Evolutionary conservation across 2,888 invertebrate species (phyloP).

Genomic region (Oxystoma pomonae): DNA sequence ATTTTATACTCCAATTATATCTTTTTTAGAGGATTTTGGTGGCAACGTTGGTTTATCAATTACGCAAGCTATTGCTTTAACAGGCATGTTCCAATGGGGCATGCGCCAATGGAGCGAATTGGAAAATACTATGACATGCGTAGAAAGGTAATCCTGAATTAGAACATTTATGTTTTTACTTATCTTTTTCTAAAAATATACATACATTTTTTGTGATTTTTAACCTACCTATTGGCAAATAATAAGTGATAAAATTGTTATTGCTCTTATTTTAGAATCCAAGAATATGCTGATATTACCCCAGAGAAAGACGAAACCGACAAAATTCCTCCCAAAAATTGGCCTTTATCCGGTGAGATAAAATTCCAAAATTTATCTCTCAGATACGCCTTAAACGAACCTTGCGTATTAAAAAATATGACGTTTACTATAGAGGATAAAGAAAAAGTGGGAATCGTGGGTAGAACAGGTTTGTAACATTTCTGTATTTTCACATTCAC

Average conservation of each 20-base stretch:
- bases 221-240: too few species aligned
- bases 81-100: conserved; percentile 76
- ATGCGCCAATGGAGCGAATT: conserved; percentile 54
- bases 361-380: conserved; percentile 65
- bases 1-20: too few species aligned
- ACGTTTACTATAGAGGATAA: conserved; percentile 61
- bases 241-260: too few species aligned
- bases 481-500: too few species aligned
- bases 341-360: conserved; percentile 69
- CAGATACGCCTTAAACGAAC: conserved; percentile 64
- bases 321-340: conserved; percentile 41
- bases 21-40: conserved; percentile 37
- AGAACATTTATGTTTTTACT: too few species aligned
- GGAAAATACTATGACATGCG: conserved; percentile 79
- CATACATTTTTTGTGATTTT: too few species aligned
- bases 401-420: conserved; percentile 71
- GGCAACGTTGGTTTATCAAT: conserved; percentile 44
- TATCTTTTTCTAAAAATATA: too few species aligned
- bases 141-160: conserved; percentile 80
- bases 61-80: conserved; percentile 41
- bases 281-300: conserved; percentile 73
- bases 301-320: conserved; percentile 46
- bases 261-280: conserved; percentile 56
- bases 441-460: conserved; percentile 73
- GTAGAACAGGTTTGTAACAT: conserved; percentile 62